Base-by-base conservation (phyloP, 2,113 vertebrate species). In the Syngnathoides biaculeatus region DNA sequence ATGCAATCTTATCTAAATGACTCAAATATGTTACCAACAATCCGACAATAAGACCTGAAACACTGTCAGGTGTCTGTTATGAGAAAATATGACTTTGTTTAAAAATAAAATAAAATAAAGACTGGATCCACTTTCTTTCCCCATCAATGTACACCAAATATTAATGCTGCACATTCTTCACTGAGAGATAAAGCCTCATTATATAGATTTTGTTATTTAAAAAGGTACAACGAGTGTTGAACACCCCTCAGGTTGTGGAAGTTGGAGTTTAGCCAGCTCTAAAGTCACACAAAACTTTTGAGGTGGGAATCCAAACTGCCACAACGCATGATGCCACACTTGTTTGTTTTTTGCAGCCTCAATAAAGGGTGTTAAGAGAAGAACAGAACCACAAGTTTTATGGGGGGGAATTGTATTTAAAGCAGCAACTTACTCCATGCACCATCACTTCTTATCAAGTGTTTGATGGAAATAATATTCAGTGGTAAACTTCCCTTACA, bases 1-100 rank as follows among this genome's bases (percentile, higher is more conserved):
- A 81, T 57, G 61, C 69, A 84, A 79, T 73, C 65, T 74, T 52
- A 72, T 72, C 60, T 48, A 77, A 45, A 69, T 79, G 82, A n/a
- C n/a, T n/a, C n/a, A n/a, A n/a, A n/a, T n/a, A n/a, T n/a, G n/a
- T n/a, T n/a, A n/a, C n/a, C n/a, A n/a, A n/a, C n/a, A n/a, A n/a
- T n/a, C n/a, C n/a, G n/a, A n/a, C n/a, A n/a, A n/a, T n/a, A n/a
- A n/a, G n/a, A n/a, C n/a, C n/a, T n/a, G n/a, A n/a, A n/a, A n/a
- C n/a, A n/a, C n/a, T n/a, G n/a, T n/a, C n/a, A n/a, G n/a, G n/a
- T n/a, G n/a, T n/a, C n/a, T n/a, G n/a, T n/a, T n/a, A n/a, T n/a
- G n/a, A n/a, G n/a, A n/a, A n/a, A n/a, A n/a, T n/a, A n/a, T n/a
- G n/a, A n/a, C n/a, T n/a, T n/a, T n/a, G n/a, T n/a, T n/a, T n/a